Conservation (phyloP, 2,113 vertebrate genomes). For the Calidris pygmaea region DNA sequence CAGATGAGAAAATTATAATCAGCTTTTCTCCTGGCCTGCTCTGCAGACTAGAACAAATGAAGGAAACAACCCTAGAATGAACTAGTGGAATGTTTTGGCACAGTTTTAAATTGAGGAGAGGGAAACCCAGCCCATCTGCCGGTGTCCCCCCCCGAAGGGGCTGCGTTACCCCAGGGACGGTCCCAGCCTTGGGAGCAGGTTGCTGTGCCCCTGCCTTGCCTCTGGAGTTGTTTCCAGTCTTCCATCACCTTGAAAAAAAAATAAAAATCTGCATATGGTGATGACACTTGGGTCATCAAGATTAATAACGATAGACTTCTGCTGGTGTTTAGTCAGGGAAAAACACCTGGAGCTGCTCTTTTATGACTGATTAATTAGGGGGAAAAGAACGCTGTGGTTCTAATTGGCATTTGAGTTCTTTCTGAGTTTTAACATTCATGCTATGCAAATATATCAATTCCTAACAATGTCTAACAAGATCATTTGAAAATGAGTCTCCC, state of each 20-base stretch:
- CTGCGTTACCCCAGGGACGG: neutral
- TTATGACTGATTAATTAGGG: slow-evolving; percentile 70
- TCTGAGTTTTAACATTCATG: slow-evolving; percentile 69
- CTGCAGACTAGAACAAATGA: neutral
- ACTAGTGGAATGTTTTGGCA: neutral
- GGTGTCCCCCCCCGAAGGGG: neutral
- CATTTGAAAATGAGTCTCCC: slow-evolving; percentile 67
- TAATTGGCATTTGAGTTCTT: slow-evolving; percentile 60
- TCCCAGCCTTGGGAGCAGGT: neutral
- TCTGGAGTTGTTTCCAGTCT: fast-evolving
- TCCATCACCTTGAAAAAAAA: neutral
- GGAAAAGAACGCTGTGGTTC: neutral
- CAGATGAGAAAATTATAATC: neutral
- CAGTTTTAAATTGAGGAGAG: neutral
- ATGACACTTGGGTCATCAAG: slow-evolving; percentile 10
- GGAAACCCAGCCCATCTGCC: fast-evolving
- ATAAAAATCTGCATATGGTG: neutral
- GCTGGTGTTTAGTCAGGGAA: neutral
- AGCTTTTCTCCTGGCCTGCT: neutral
- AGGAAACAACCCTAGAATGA: neutral
- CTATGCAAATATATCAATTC: slow-evolving; percentile 63
- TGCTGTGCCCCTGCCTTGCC: fast-evolving
- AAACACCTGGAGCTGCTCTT: slow-evolving; percentile 64
- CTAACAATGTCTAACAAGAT: slow-evolving; percentile 71
- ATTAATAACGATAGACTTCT: neutral